Evolutionary conservation across 1,140 invertebrate genomes (phyloP).

Genomic region (Atta cephalotes): DNA sequence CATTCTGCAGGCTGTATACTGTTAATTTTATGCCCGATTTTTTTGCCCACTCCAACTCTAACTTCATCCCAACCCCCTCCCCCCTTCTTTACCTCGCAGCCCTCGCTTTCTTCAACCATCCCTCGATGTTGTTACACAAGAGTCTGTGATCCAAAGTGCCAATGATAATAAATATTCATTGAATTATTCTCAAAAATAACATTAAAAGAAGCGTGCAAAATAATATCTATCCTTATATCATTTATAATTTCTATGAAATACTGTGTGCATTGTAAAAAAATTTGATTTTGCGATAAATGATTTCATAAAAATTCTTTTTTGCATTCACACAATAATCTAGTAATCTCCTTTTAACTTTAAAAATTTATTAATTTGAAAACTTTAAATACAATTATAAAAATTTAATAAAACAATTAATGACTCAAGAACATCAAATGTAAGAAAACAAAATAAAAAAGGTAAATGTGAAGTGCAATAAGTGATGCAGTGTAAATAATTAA

Average conservation of each 20-base stretch:
- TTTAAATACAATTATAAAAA: conserved; percentile 6
- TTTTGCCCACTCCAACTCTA: conserved; percentile 75
- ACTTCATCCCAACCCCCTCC: conserved; percentile 20
- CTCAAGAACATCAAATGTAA: too few relatives aligned
- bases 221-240: background rate
- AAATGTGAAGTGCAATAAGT: too few relatives aligned
- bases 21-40: conserved; percentile 85
- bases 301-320: background rate
- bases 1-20: conserved; percentile 81
- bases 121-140: conserved; percentile 30
- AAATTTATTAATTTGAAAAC: background rate
- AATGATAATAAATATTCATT: conserved; percentile 54
- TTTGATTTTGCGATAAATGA: background rate
- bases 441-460: too few relatives aligned
- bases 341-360: background rate
- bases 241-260: background rate
- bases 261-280: background rate
- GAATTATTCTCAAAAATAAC: background rate
- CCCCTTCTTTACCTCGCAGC: conserved; percentile 13
- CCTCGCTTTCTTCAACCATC: background rate
- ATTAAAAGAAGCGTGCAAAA: background rate
- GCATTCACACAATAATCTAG: background rate
- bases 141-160: conserved; percentile 17
- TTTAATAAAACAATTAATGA: too few relatives aligned
- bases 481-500: too few relatives aligned